Evolutionary conservation across 1,140 invertebrate genomes (phyloP).

Genomic region (Brachionus sp.): DNA sequence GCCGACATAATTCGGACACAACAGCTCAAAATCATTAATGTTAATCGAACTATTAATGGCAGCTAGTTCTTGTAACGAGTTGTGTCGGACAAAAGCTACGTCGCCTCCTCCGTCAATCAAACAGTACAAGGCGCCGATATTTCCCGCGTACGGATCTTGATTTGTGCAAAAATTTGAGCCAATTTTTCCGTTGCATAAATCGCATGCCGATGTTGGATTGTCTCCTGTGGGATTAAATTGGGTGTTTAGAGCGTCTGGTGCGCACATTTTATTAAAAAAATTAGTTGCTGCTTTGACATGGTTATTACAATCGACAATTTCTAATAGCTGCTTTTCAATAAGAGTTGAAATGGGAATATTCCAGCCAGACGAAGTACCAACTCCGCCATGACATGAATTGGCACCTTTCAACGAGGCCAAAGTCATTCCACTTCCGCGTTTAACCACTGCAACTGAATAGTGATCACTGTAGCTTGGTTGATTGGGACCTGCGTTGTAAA

Average conservation of each 20-base stretch:
- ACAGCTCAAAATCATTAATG: conserved; percentile 76
- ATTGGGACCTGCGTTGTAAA: neutral
- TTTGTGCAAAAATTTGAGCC: conserved; percentile 69
- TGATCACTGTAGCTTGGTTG: conserved; percentile 66
- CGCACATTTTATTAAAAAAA: conserved; percentile 85
- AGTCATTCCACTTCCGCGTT: conserved; percentile 65
- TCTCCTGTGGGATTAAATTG: conserved; percentile 84
- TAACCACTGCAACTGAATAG: conserved; percentile 81
- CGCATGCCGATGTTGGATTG: conserved; percentile 75
- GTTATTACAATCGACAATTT: conserved; percentile 83
- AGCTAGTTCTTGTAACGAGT: conserved; percentile 63
- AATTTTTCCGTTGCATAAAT: conserved; percentile 70
- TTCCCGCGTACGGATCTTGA: conserved; percentile 82
- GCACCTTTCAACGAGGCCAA: conserved; percentile 69
- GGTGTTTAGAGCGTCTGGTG: conserved; percentile 81
- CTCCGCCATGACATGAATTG: conserved; percentile 75
- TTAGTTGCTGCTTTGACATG: conserved; percentile 85
- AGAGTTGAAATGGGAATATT: conserved; percentile 79
- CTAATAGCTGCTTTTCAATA: conserved; percentile 73
- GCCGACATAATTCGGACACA: conserved; percentile 81
- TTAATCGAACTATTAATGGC: conserved; percentile 18
- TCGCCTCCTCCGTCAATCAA: conserved; percentile 73
- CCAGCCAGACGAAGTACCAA: conserved; percentile 87
- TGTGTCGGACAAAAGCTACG: conserved; percentile 77
- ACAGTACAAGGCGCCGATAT: conserved; percentile 76